These are phyloP conservation scores for Trypoxylon attenuatum DNA, from an alignment of 2,888 invertebrate species.

Conservation along the genomic window DNA sequence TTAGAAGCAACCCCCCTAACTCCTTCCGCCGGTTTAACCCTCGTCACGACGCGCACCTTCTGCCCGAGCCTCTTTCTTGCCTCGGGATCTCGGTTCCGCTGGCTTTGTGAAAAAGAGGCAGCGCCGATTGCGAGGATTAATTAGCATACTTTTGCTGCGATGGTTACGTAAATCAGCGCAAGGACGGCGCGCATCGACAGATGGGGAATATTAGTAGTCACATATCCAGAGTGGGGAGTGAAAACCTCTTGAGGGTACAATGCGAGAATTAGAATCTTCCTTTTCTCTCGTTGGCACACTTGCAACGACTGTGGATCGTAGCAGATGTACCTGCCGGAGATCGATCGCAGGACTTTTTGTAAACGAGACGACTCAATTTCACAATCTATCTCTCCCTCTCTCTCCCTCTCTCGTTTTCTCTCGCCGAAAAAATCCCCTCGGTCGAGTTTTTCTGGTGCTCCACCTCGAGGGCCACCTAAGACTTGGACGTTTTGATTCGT, in stretches of 20 bases:
- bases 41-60: conserved; percentile 8
- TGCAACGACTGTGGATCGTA: conserved; percentile 8
- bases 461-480: conserved; percentile 14
- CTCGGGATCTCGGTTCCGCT: not conserved
- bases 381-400: conserved; percentile 50
- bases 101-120: not conserved
- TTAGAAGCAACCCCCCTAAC: conserved; percentile 46
- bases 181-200: not conserved
- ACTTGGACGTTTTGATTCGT: conserved; percentile 32
- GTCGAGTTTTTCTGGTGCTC: conserved; percentile 25
- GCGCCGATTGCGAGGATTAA: not conserved
- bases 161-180: not conserved
- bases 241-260: not conserved
- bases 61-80: conserved; percentile 3
- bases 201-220: not conserved
- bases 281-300: not conserved
- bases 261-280: not conserved
- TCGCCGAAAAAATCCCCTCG: conserved; percentile 45
- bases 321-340: conserved; percentile 70
- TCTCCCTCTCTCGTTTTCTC: conserved; percentile 19
- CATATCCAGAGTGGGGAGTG: not conserved
- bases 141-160: not conserved
- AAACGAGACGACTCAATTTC: conserved; percentile 73
- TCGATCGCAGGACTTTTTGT: conserved; percentile 70
- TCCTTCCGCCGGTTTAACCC: conserved; percentile 24